Percentiles rank a stretch among this genome's conserved stretches.
Conservation (phyloP, 1,140 invertebrate species). For the Lanistes nyassanus region DNA sequence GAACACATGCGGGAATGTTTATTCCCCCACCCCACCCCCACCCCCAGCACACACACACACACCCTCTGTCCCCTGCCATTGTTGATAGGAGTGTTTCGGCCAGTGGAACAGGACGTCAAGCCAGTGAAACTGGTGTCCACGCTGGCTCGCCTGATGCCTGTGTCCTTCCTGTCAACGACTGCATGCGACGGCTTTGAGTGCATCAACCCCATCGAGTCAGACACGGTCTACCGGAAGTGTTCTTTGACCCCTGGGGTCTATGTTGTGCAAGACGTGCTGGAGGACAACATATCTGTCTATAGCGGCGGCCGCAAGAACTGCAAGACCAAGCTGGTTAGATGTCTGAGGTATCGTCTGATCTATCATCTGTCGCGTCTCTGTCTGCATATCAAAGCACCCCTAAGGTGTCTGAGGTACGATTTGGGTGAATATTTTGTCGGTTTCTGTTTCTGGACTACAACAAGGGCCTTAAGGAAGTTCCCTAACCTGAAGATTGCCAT, state of each 20-base stretch:
- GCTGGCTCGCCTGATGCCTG: constrained; percentile 53
- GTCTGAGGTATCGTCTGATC: constrained; percentile 35
- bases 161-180: constrained; percentile 38
- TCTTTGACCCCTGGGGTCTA: constrained; percentile 45
- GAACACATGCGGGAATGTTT: too few relatives aligned
- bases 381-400: too few relatives aligned
- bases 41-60: neutral
- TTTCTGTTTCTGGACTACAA: too few relatives aligned
- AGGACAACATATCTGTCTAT: constrained; percentile 49
- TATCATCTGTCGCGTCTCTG: too few relatives aligned
- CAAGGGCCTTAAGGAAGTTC: too few relatives aligned
- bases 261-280: constrained; percentile 42
- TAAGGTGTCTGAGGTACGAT: too few relatives aligned
- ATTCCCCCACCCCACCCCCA: neutral
- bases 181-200: constrained; percentile 41
- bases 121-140: constrained; percentile 43
- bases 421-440: too few relatives aligned
- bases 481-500: too few relatives aligned
- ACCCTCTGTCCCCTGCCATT: neutral
- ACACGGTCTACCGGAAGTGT: constrained; percentile 44
- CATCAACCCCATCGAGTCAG: constrained; percentile 35
- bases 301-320: constrained; percentile 38
- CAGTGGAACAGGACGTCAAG: constrained; percentile 37
- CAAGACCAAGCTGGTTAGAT: constrained; percentile 50
- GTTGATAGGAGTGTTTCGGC: constrained; percentile 50